A percentile compares a stretch with the other conserved stretches of the same genome.
These are phyloP conservation scores for Epizoanthus illoricatus DNA, from an alignment of 92 coral and sea anemone genomes.

Conservation along the genomic window DNA sequence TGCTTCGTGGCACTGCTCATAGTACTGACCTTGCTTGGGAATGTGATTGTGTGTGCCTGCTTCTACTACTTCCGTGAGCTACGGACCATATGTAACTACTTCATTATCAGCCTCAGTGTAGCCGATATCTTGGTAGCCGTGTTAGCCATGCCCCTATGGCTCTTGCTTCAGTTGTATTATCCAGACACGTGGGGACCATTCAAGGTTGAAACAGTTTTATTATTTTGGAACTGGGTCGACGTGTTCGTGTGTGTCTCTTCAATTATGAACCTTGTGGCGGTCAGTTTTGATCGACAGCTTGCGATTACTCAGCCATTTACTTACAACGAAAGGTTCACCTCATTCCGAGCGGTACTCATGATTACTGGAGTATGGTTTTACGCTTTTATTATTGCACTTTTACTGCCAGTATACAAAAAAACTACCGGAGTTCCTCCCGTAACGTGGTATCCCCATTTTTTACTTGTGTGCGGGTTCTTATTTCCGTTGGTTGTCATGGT, in stretches of 20 bases:
- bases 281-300: conserved; percentile 90
- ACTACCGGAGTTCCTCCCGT: not conserved
- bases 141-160: conserved; percentile 91
- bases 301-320: conserved; percentile 90
- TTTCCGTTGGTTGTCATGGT: conserved; percentile 78
- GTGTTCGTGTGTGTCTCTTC: conserved; percentile 88
- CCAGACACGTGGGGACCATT: conserved; percentile 49
- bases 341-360: conserved; percentile 68
- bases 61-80: conserved; percentile 76
- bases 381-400: conserved; percentile 55
- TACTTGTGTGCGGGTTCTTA: conserved; percentile 63
- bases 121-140: conserved; percentile 89
- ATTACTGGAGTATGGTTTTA: conserved; percentile 83
- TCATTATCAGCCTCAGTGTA: conserved; percentile 87
- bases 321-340: conserved; percentile 70
- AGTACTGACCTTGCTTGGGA: conserved; percentile 72
- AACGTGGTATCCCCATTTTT: conserved; percentile 35
- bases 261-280: conserved; percentile 88
- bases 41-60: conserved; percentile 78
- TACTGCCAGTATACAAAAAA: not conserved
- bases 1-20: conserved; percentile 82
- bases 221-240: conserved; percentile 77
- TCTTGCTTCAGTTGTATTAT: conserved; percentile 64
- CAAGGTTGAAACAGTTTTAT: conserved; percentile 36
- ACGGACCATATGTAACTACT: conserved; percentile 87